Percentiles rank a stretch among this genome's conserved stretches.
Conservation (phyloP, 35 echinoderm and acorn worm genomes). For the Apostichopus californicus region DNA sequence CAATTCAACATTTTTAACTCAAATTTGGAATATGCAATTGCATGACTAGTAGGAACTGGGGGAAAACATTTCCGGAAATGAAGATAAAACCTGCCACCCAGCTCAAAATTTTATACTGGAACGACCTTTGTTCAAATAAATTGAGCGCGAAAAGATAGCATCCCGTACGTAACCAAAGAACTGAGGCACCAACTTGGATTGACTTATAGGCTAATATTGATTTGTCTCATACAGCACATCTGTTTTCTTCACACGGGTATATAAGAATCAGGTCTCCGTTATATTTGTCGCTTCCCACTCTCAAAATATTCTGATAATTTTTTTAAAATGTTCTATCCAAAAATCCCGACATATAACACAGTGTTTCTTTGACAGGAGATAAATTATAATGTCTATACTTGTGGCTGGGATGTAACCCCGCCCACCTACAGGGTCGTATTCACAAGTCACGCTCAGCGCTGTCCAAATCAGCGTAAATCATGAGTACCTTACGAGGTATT, state of each 20-base stretch:
- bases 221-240: too few species aligned
- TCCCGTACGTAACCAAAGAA: too few species aligned
- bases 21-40: too few species aligned
- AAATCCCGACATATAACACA: neutral
- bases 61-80: too few species aligned
- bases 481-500: conserved; percentile 50
- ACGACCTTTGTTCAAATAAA: too few species aligned
- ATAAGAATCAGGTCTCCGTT: neutral
- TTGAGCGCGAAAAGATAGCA: too few species aligned
- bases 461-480: conserved; percentile 47
- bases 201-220: too few species aligned
- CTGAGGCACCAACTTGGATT: too few species aligned
- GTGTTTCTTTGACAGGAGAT: conserved; percentile 28
- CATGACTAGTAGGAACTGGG: too few species aligned
- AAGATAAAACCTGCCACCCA: too few species aligned
- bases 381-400: neutral
- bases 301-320: neutral
- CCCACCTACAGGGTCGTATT: conserved; percentile 41
- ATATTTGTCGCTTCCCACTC: neutral
- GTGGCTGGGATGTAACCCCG: neutral
- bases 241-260: neutral
- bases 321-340: neutral
- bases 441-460: conserved; percentile 27
- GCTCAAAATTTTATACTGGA: too few species aligned
- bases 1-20: too few species aligned